Conservation (phyloP, 2,797 vertebrate species). For the Pantherophis alleghaniensis region DNA sequence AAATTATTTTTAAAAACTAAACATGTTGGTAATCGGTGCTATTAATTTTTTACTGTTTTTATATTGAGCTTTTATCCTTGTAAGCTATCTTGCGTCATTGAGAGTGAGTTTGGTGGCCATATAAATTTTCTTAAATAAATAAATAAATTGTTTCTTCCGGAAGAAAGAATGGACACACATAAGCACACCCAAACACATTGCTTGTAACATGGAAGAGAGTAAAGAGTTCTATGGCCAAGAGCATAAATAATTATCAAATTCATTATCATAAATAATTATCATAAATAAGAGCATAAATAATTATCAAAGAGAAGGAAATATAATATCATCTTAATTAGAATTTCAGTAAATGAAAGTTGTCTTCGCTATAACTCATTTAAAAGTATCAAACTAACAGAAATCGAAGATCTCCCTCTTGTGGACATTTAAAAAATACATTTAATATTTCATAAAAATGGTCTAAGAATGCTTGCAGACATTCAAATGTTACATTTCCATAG, state of each 20-base stretch:
- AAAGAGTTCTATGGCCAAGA: background rate
- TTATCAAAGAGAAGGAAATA: accelerated
- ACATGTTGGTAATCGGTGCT: background rate
- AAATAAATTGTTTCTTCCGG: background rate
- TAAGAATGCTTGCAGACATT: background rate
- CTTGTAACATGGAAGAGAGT: background rate
- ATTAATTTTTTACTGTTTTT: background rate
- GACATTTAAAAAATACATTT: background rate
- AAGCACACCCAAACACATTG: background rate
- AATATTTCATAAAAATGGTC: background rate
- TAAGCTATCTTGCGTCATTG: background rate
- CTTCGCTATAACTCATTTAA: background rate
- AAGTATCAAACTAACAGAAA: background rate
- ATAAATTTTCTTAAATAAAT: background rate
- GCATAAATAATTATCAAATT: background rate
- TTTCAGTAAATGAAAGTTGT: background rate
- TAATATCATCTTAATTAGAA: background rate
- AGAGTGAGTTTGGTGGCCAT: background rate
- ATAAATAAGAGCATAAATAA: background rate
- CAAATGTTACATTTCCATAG: background rate
- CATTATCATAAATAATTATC: too few species aligned
- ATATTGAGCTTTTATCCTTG: background rate
- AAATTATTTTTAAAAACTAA: background rate
- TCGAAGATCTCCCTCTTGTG: conserved; percentile 49
- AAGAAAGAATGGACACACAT: background rate